phyloP scores from a whole-genome alignment of 2,113 vertebrate species.

The Bolborhynchus lineola region DNA sequence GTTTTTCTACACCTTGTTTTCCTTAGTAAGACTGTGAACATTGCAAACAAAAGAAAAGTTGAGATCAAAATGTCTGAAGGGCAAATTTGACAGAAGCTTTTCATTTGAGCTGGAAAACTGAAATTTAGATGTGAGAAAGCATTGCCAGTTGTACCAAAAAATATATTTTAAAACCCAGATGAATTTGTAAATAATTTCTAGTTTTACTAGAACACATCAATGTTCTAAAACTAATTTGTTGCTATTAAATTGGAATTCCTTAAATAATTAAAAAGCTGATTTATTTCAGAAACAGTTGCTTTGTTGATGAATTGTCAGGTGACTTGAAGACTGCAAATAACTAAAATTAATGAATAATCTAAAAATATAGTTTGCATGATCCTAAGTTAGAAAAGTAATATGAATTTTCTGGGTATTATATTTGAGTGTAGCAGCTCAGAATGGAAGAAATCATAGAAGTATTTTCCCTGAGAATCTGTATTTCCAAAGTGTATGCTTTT shows the following conservation, averaged over 20 bases:
- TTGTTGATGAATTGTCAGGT: neutral
- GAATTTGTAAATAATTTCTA: neutral
- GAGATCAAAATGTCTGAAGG: neutral
- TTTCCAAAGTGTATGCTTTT: neutral
- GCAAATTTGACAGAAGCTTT: neutral
- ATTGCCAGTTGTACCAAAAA: neutral
- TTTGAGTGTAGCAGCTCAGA: neutral
- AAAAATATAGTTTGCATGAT: rapidly evolving
- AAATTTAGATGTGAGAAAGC: neutral
- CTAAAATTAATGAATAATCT: neutral
- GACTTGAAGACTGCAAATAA: neutral
- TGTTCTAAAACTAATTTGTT: neutral
- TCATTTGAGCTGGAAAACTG: neutral
- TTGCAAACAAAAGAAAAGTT: neutral
- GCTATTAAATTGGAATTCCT: neutral
- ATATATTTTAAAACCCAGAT: neutral
- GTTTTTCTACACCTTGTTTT: neutral
- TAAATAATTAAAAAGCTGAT: neutral
- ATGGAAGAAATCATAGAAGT: neutral
- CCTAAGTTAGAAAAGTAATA: neutral
- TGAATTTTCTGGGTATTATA: neutral
- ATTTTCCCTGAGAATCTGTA: neutral
- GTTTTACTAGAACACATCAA: neutral
- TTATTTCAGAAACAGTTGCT: neutral
- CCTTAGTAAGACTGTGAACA: neutral